Percentiles rank a stretch among this genome's conserved stretches.
phyloP scores from a whole-genome alignment of 2,113 vertebrate genomes.

The Callorhinus ursinus region DNA sequence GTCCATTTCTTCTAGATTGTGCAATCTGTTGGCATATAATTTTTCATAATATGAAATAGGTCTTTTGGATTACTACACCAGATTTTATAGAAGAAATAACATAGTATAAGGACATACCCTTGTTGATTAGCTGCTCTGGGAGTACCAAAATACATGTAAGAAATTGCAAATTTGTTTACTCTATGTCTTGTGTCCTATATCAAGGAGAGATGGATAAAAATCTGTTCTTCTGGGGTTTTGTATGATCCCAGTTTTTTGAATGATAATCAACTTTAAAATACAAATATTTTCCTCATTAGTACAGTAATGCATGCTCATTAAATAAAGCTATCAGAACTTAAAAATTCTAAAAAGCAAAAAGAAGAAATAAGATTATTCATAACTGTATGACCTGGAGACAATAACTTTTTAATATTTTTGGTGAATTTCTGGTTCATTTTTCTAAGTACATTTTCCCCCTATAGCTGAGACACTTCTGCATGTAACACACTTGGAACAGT shows the following conservation, averaged over 20 bases:
- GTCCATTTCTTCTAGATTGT: background rate
- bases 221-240: background rate
- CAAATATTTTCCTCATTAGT: background rate
- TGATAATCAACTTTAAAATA: background rate
- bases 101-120: background rate
- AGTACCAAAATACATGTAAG: background rate
- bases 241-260: background rate
- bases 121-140: background rate
- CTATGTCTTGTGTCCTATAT: background rate
- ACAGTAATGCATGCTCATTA: background rate
- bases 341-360: background rate
- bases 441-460: background rate
- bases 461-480: background rate
- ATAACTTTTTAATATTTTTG: background rate
- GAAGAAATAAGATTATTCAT: background rate
- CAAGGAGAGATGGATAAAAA: background rate
- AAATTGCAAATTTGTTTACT: background rate
- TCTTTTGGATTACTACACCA: background rate
- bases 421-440: background rate
- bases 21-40: background rate
- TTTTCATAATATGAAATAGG: background rate
- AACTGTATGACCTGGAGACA: background rate
- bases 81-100: background rate
- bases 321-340: background rate
- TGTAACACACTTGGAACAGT: background rate